A percentile compares a stretch with the other conserved stretches of the same genome.
Conservation (phyloP, 1,140 invertebrate genomes). For the Zophobas morio region DNA sequence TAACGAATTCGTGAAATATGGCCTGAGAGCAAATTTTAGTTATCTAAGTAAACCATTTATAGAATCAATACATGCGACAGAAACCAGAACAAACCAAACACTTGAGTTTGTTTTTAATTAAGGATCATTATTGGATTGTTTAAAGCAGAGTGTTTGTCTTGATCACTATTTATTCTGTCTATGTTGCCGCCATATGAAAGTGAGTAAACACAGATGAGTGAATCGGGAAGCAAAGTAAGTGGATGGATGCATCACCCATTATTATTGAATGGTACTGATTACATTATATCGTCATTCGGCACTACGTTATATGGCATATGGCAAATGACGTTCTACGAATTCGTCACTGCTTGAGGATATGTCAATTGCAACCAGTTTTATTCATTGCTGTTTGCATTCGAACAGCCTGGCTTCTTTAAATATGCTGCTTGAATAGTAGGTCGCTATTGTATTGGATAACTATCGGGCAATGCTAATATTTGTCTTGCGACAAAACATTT, state of each 20-base stretch:
- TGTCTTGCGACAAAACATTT: slow-evolving; percentile 9
- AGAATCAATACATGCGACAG: slow-evolving; percentile 47
- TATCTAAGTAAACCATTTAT: slow-evolving; percentile 28
- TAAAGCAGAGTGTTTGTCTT: slow-evolving; percentile 46
- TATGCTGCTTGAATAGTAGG: slow-evolving; percentile 31
- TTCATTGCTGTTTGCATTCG: slow-evolving; percentile 30
- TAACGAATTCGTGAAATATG: slow-evolving; percentile 5
- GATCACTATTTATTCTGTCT: slow-evolving; percentile 43
- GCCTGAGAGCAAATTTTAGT: slow-evolving; percentile 18
- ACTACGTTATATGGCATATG: slow-evolving; percentile 25
- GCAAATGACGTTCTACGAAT: slow-evolving; percentile 11
- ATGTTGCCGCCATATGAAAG: slow-evolving; percentile 40
- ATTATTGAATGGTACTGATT: slow-evolving; percentile 27
- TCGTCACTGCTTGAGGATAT: slow-evolving; percentile 16
- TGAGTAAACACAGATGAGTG: slow-evolving; percentile 33
- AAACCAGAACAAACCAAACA: slow-evolving; percentile 45
- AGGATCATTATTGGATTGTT: slow-evolving; percentile 46
- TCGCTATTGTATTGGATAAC: slow-evolving; percentile 27
- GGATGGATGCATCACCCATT: slow-evolving; percentile 27
- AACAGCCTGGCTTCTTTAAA: slow-evolving; percentile 33
- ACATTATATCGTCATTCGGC: slow-evolving; percentile 35
- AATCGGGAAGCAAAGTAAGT: slow-evolving; percentile 27
- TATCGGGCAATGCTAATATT: slow-evolving; percentile 17
- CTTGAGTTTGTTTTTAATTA: slow-evolving; percentile 54
- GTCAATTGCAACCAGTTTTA: slow-evolving; percentile 38